A percentile compares a stretch with the other conserved stretches of the same genome.
phyloP scores from a whole-genome alignment of 2,797 vertebrate species.

The Tragopan temminckii region DNA sequence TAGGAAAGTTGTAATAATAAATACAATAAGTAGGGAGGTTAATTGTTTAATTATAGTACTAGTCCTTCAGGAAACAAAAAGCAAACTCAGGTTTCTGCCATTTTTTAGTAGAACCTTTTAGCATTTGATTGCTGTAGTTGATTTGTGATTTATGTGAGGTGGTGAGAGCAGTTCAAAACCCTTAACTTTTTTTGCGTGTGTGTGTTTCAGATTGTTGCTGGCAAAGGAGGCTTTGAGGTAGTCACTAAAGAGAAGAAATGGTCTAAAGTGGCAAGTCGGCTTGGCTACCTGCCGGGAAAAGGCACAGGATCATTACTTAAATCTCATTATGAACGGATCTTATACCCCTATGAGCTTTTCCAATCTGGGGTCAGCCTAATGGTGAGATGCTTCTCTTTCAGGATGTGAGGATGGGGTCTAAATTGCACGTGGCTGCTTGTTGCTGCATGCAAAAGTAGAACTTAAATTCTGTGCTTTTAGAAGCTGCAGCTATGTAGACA shows the following conservation, averaged over 20 bases:
- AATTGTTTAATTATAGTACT: background rate
- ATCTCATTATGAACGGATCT: conserved; percentile 94
- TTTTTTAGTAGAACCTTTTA: background rate
- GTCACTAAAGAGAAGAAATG: conserved; percentile 96
- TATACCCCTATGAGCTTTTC: conserved; percentile 98
- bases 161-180: background rate
- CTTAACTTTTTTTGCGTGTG: background rate
- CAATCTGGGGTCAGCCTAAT: conserved; percentile 95
- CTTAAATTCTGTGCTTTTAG: accelerated
- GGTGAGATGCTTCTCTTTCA: conserved; percentile 64
- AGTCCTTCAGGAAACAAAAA: background rate
- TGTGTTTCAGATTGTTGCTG: conserved; percentile 90
- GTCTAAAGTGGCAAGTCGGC: conserved; percentile 93
- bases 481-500: background rate
- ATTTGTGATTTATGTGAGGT: background rate
- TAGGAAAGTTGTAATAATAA: background rate
- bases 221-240: conserved; percentile 94
- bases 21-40: background rate
- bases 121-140: background rate
- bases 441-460: background rate
- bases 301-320: conserved; percentile 92
- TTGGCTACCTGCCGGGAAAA: conserved; percentile 95
- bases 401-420: accelerated
- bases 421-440: background rate
- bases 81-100: background rate